Evolutionary conservation across 2,113 vertebrate genomes (phyloP), one percentile per base, ranked within the genome.

Genomic region (Myiopsitta monachus): DNA sequence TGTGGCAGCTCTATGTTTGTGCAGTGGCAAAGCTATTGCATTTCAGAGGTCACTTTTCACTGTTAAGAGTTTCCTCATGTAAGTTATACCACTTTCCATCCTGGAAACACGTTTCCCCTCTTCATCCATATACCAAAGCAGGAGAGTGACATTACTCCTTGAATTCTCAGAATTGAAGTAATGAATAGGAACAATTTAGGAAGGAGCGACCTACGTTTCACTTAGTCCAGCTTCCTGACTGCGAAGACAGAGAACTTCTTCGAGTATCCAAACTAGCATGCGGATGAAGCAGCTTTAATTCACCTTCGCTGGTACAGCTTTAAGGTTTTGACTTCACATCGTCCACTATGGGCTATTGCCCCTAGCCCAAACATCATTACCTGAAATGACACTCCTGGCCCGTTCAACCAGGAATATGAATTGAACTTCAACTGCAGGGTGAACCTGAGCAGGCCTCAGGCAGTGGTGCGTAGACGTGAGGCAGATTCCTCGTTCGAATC

Each of bases 11-110:
- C 21, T 21, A 5, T 0, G 0, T 88, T 83, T 36, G 11, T 39
- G 16, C 11, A 43, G 59, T 5, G 33, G 33, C 5, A 2, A 90
- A 90, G 44, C 47, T 83, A 74, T 44, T 2, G 0, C 51, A 64
- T 94, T 92, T 87, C 88, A 78, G 69, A 86, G 68, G 57, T 75
- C 55, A 67, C 14, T 67, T 95, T 92, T 75, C 83, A 68, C 14
- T 46, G 57, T 55, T 61, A 67, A 67, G 52, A n/a, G 33, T 86
- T 96, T 78, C 79, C 57, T 74, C 22, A 21, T 44, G n/a, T 78
- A 78, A 94, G 31, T 90, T 43, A 47, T 28, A 90, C 33, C 27
- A 41, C 24, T 26, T 90, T 80, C 55, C n/a, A 57, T 28, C 57
- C 76, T 55, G 33, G 72, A 80, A 52, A 33, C 16, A 80, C 18